phyloP scores from a whole-genome alignment of 2,888 invertebrate species.

The Fragum fragum region DNA sequence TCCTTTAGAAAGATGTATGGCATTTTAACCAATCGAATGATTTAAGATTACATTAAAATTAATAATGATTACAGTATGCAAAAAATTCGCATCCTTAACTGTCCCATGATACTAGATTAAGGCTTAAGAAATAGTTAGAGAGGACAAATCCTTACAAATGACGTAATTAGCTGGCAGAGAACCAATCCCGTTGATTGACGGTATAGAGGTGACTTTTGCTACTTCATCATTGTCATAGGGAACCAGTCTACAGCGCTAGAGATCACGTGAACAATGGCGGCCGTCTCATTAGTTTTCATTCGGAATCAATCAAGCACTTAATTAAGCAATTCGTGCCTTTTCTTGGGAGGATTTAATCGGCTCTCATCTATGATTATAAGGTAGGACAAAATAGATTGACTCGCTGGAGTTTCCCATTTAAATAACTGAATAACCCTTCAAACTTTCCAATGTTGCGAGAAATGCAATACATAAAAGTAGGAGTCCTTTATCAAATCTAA shows the following conservation, averaged over 20 bases:
- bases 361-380: conserved; percentile 2
- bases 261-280: conserved; percentile 32
- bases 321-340: conserved; percentile 19
- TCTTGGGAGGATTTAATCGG: conserved; percentile 3
- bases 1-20: too few species aligned
- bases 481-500: too few species aligned
- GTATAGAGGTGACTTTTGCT: conserved; percentile 15
- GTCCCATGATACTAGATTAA: too few species aligned
- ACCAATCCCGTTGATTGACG: conserved; percentile 22
- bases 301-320: conserved; percentile 28
- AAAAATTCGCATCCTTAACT: too few species aligned
- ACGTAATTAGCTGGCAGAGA: conserved; percentile 2
- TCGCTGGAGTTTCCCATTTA: not conserved
- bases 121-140: not conserved
- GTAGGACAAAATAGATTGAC: conserved; percentile 6
- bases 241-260: not conserved
- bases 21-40: too few species aligned
- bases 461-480: too few species aligned
- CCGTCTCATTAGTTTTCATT: conserved; percentile 36
- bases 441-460: too few species aligned
- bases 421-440: not conserved
- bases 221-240: conserved; percentile 40
- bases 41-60: too few species aligned
- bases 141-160: not conserved
- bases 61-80: too few species aligned